Evolutionary conservation across 2,888 invertebrate genomes (phyloP), one percentile per base, ranked within the genome.

Genomic region (Phyto melanocephala): DNA sequence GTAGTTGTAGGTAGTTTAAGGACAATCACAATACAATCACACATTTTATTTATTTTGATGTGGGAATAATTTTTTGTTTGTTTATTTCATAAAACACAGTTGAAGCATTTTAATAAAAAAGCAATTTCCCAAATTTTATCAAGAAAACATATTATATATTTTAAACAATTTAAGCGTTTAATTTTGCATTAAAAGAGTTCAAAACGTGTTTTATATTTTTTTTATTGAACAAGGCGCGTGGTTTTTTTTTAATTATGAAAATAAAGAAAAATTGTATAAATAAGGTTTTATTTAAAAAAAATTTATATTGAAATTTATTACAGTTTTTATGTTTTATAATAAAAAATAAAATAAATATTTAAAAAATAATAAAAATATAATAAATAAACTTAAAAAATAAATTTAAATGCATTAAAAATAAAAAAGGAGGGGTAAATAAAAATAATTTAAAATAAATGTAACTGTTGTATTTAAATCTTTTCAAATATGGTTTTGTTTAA

Each of bases 201-300:
- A 78, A 84, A 80, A 77, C 65, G 60, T 62, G 81, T 74, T 63
- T n/a, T 68, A 63, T 60, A 28, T 20, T 83, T 60, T 70, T 72
- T 58, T 74, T 62, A 74, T 68, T 70, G 56, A 70, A 70, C 68
- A 62, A 58, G 58, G 24, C 78, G 70, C 54, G 79, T 42, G 70
- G 70, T 62, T 68, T 54, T 37, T 42, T 74, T 42, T 52, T 75
- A 85, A 84, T 76, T 85, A 86, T 86, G 85, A 85, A 85, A 86
- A 85, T 85, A 88, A 88, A 89, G 86, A 87, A 85, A 87, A 86
- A 87, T 86, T 90, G 89, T 88, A 88, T 87, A 89, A 88, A 85
- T 81, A 65, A 72, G 84, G 83, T 86, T 71, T 62, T 54, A 35
- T 68, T 77, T 80, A 81, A 80, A 81, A 72, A 82, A 70, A 80